phyloP scores from a whole-genome alignment of 2,888 invertebrate species.

The Rhimphoctona megacephalus region DNA sequence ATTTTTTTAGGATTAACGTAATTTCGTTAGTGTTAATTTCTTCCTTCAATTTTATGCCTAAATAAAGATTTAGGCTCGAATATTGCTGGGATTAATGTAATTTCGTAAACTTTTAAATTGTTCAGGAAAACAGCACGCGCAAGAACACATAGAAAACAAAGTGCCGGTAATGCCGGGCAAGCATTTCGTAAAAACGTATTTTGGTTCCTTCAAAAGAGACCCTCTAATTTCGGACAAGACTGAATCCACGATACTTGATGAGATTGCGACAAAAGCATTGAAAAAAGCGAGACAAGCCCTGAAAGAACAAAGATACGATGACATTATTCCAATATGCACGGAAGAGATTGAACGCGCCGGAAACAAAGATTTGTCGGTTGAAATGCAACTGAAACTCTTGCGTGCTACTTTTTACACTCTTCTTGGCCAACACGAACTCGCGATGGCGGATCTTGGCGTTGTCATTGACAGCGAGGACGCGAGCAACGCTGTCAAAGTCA shows the following conservation, averaged over 20 bases:
- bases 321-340: conserved; percentile 92
- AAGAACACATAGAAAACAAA: conserved; percentile 90
- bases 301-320: conserved; percentile 90
- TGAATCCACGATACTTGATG: conserved; percentile 73
- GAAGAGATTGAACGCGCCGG: conserved; percentile 90
- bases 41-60: background rate
- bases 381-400: conserved; percentile 90
- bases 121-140: conserved; percentile 88
- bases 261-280: conserved; percentile 87
- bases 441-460: conserved; percentile 90
- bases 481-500: conserved; percentile 89
- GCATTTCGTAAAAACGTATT: conserved; percentile 94
- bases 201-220: conserved; percentile 95
- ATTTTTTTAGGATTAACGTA: background rate
- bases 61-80: background rate
- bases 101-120: background rate
- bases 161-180: conserved; percentile 93
- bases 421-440: conserved; percentile 90
- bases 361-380: conserved; percentile 84
- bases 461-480: conserved; percentile 89
- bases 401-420: conserved; percentile 94
- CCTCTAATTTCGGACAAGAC: conserved; percentile 89
- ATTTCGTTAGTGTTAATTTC: too few relatives aligned
- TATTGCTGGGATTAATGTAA: background rate
- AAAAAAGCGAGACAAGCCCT: conserved; percentile 90